Evolutionary conservation across 2,113 vertebrate species (phyloP), one percentile per base, ranked within the genome.

Genomic region (Istiophorus platypterus): DNA sequence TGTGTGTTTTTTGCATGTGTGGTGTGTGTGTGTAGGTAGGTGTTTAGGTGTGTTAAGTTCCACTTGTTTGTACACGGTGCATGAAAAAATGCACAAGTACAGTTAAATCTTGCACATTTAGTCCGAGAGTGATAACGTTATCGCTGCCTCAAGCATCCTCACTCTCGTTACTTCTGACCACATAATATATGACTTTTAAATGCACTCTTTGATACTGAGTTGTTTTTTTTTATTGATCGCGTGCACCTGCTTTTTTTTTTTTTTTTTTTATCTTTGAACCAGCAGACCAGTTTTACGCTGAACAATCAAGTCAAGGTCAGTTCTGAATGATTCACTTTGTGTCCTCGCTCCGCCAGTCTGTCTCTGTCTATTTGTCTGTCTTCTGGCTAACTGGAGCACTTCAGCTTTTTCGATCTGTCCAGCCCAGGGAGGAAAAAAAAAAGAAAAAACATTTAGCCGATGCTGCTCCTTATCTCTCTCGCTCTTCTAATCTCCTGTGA

Each of bases 401-500:
- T 92, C 88, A 91, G 82, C 71, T 82, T 90, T 87, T 91, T 93
- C 91, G 90, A 93, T 92, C 81, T 41, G 73, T 85, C 85, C 84
- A 51, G 64, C 57, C 71, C 71, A 59, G 54, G 8, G 74, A 75
- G n/a, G n/a, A 64, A 80, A 80, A 85, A 68, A 68, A 76, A 56
- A 80, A 79, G 57, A 85, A 85, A 91, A 92, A 85, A 89, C 87
- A 87, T 89, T 91, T 90, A 91, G 84, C 92, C 89, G 87, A 94
- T 93, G 92, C 92, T 81, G 65, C 82, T 63, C 76, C 93, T 95
- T 95, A 95, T 96, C 95, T 94, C 78, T 58, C 81, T 81, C 49
- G 77, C 89, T 89, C 87, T 70, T 94, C 94, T 95, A 95, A 95
- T 95, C 94, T 95, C 92, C 86, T 86, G 84, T 77, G 91, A 92